A percentile compares a stretch with the other conserved stretches of the same genome.
phyloP scores from a whole-genome alignment of 2,113 vertebrate genomes.

The Esox niger region DNA sequence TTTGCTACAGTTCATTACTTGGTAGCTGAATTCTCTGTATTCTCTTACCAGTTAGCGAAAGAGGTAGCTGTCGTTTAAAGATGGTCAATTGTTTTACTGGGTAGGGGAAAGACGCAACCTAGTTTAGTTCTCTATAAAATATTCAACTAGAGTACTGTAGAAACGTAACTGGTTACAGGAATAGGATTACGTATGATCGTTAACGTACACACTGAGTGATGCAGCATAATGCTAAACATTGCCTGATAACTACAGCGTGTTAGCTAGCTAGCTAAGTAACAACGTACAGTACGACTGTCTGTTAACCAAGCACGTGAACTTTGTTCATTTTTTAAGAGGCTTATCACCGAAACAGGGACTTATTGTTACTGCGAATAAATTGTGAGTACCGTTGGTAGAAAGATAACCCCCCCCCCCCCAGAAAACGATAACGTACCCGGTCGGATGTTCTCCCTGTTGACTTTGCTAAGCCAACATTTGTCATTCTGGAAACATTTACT shows the following conservation, averaged over 20 bases:
- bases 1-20: background rate
- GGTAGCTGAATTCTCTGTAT: background rate
- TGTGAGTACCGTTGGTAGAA: no score
- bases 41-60: background rate
- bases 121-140: no score
- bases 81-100: no score
- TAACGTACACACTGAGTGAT: background rate
- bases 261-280: no score
- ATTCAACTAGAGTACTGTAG: no score
- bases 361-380: background rate
- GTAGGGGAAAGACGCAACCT: no score
- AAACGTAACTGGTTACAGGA: no score
- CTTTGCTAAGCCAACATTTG: background rate
- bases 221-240: no score
- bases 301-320: background rate
- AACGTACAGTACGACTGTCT: background rate
- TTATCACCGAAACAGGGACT: background rate
- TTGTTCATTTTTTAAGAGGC: background rate
- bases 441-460: background rate
- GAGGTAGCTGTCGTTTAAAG: background rate
- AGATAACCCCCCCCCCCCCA: no score
- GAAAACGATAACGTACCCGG: background rate
- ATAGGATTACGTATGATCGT: no score
- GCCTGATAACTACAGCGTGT: no score
- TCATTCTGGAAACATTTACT: background rate